These are phyloP conservation scores for Ceratosolen fusciceps DNA, from an alignment of 1,140 invertebrate species.

Conservation along the genomic window DNA sequence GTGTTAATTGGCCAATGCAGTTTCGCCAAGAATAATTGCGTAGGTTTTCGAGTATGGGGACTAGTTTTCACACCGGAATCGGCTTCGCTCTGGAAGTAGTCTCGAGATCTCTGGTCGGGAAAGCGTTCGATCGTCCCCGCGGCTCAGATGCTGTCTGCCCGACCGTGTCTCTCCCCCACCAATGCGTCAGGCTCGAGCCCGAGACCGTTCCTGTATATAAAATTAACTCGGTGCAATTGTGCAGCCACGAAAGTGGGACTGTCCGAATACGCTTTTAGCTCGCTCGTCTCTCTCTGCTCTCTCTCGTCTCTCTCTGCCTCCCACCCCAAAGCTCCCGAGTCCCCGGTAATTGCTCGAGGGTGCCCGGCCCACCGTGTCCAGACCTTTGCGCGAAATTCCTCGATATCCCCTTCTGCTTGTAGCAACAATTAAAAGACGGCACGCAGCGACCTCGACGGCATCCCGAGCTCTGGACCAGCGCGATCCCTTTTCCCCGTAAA, in stretches of 20 bases:
- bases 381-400: background rate
- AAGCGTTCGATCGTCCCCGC: background rate
- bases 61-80: too few species aligned
- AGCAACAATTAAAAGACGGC: conserved; percentile 3
- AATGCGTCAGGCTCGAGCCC: too few species aligned
- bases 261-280: conserved; percentile 3
- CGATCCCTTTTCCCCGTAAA: background rate
- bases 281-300: background rate
- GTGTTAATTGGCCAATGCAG: too few species aligned
- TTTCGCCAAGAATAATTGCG: background rate
- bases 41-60: background rate
- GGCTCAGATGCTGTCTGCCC: too few species aligned
- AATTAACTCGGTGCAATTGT: conserved; percentile 21
- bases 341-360: background rate
- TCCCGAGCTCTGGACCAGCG: too few species aligned
- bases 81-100: background rate
- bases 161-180: background rate
- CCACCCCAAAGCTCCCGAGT: background rate
- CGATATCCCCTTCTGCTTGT: background rate
- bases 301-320: background rate
- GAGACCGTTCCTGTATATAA: background rate
- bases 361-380: background rate
- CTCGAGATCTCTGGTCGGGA: background rate
- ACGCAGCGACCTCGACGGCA: background rate
- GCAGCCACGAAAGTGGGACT: background rate